Evolutionary conservation across 2,888 invertebrate genomes (phyloP).

Genomic region (Drosophila affinis): DNA sequence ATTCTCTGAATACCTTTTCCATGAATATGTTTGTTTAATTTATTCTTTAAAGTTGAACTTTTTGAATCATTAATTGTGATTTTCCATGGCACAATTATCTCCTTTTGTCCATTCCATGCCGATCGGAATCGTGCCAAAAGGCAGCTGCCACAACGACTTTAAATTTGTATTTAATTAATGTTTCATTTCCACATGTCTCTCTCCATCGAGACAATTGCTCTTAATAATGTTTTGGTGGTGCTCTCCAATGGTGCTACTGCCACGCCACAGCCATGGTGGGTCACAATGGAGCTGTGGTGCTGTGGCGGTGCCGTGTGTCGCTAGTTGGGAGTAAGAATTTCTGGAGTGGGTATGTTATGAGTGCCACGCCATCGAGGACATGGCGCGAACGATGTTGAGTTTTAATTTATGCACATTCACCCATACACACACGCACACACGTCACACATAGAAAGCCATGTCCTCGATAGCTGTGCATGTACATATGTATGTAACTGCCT

Average conservation of each 20-base stretch:
- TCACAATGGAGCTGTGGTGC: no score
- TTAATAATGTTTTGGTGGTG: conserved; percentile 39
- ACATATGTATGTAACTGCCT: conserved; percentile 6
- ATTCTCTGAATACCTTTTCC: background rate
- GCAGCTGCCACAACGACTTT: conserved; percentile 18
- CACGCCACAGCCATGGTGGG: no score
- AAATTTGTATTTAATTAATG: conserved; percentile 40
- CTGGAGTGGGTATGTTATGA: conserved; percentile 46
- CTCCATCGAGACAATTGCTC: conserved; percentile 57
- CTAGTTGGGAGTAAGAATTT: background rate
- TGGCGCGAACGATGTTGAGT: conserved; percentile 45
- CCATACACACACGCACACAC: conserved; percentile 27
- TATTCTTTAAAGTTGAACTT: background rate
- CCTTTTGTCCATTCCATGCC: background rate
- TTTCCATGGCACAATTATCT: background rate
- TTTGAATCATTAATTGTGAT: background rate
- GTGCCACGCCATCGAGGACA: conserved; percentile 60
- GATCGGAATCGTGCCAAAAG: background rate
- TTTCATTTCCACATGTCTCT: conserved; percentile 49
- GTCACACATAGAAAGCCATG: conserved; percentile 23
- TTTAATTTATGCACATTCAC: conserved; percentile 70
- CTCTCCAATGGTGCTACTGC: no score
- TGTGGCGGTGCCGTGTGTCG: background rate
- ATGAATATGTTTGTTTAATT: background rate
- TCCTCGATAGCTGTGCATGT: conserved; percentile 27